phyloP scores from a whole-genome alignment of 92 coral and sea anemone species.

The Hydrozoanthus gracilis region DNA sequence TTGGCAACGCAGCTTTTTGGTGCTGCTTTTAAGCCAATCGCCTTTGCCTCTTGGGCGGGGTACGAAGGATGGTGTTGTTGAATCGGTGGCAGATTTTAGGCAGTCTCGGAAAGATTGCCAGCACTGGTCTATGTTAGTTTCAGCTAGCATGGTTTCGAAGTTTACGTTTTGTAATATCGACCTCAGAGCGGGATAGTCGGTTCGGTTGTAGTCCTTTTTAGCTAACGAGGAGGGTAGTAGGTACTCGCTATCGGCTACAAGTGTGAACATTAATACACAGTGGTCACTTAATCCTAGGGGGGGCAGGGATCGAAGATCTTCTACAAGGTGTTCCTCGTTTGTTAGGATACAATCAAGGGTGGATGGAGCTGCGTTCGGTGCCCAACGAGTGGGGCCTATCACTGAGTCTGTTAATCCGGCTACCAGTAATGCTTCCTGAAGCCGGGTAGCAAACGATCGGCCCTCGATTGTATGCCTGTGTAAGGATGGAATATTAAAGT shows the following conservation, averaged over 20 bases:
- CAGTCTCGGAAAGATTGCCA: no score
- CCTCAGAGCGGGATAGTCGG: not conserved
- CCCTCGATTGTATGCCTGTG: no score
- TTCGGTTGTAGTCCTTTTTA: not conserved
- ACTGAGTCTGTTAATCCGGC: no score
- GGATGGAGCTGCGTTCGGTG: not conserved
- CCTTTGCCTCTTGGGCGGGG: not conserved
- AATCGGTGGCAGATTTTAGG: no score
- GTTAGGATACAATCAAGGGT: not conserved
- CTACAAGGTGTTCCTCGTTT: not conserved
- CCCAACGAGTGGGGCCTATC: slow-evolving; percentile 14
- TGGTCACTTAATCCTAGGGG: not conserved
- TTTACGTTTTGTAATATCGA: no score
- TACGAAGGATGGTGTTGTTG: not conserved
- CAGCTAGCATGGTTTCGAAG: no score
- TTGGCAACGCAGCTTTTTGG: not conserved
- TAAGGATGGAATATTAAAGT: no score
- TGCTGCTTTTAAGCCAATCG: slow-evolving; percentile 6
- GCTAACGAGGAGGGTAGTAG: not conserved
- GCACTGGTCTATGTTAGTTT: not conserved
- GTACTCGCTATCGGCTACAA: not conserved
- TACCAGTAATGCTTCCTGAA: no score
- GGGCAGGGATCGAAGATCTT: not conserved
- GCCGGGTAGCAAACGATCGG: no score
- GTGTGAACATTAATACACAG: not conserved